These are phyloP conservation scores for Zaprionus africanus DNA, from an alignment of 1,140 invertebrate species.

Conservation along the genomic window DNA sequence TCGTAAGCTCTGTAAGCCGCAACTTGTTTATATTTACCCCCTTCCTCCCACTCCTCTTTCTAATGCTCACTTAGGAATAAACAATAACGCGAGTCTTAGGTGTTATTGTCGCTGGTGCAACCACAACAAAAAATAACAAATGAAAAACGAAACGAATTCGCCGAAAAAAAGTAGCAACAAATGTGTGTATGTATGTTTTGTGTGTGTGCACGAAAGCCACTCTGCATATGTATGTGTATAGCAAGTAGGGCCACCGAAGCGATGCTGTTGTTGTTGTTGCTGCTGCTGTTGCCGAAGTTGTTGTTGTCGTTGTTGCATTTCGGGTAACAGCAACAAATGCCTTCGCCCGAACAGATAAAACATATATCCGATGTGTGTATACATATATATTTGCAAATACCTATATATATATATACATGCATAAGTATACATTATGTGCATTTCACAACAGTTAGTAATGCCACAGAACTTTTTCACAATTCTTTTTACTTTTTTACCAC, in stretches of 20 bases:
- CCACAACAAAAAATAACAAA: conserved; percentile 26
- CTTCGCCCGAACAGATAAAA: conserved; percentile 13
- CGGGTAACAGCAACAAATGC: conserved; percentile 42
- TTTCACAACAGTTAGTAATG: conserved; percentile 38
- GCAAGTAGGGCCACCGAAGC: conserved; percentile 22
- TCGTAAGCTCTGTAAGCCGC: conserved; percentile 22
- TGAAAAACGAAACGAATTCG: conserved; percentile 35
- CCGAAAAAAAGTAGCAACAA: conserved; percentile 46
- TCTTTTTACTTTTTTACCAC: conserved; percentile 20
- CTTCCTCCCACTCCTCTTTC: neutral
- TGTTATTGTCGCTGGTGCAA: conserved; percentile 33
- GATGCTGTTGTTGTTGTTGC: neutral
- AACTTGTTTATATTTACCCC: conserved; percentile 31
- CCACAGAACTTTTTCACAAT: conserved; percentile 7
- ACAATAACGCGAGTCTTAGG: conserved; percentile 22
- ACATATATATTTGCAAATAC: conserved; percentile 2
- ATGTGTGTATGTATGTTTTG: conserved; percentile 24
- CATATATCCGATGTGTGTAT: conserved; percentile 4
- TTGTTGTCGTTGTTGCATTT: conserved; percentile 40
- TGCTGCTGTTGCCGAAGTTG: neutral
- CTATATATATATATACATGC: neutral
- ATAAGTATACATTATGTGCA: conserved; percentile 3
- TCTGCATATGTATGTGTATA: conserved; percentile 9
- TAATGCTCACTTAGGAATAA: conserved; percentile 35
- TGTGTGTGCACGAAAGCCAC: conserved; percentile 35